Evolutionary conservation across 37 sponge, comb jelly and placozoan species (phyloP), one percentile per base, ranked within the genome.

Genomic region (Geodia barretti): DNA sequence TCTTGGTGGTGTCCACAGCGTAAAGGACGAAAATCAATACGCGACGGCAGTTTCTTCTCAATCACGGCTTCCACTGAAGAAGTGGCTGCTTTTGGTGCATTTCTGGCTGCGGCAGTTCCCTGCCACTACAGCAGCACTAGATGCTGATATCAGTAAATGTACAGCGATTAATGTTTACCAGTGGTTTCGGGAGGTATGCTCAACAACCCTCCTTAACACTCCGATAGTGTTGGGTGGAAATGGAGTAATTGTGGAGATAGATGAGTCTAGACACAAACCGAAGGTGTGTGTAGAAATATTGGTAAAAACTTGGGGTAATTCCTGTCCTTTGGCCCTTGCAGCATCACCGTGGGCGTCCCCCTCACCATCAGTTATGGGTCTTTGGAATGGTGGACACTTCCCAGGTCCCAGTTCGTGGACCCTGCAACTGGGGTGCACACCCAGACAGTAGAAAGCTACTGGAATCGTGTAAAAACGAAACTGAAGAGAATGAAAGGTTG

Each of bases 1-100:
- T 37, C 70, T 33, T 77, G 85, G 85, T 33, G 86, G 62, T 79
- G 79, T 38, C 65, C 11, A 14, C 54, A 47, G 14, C 14, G 54
- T 14, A 47, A 47, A 47, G 14, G 11, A 47, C 54, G 54, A 17
- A 47, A 47, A 14, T 47, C 54, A 47, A 47, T 47, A 7, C 54
- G 54, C 11, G 54, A 47, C 14, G 54, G 54, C 14, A 47, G 54
- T 47, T 47, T 47, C 14, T 47, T 47, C 54, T 17, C 7, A 47
- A 47, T 47, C 54, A 17, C 7, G 14, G 54, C 54, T 47, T 47
- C 7, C 54, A 7, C 54, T 47, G 11, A 7, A 47, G 54, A 47
- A 47, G 54, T 47, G 54, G 54, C 54, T 47, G 7, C 54, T 47
- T 17, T 14, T 47, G 54, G 14, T 47, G 7, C 14, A 47, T 47